These are phyloP conservation scores for Sitodiplosis mosellana DNA, from an alignment of 1,140 invertebrate genomes.

Conservation along the genomic window DNA sequence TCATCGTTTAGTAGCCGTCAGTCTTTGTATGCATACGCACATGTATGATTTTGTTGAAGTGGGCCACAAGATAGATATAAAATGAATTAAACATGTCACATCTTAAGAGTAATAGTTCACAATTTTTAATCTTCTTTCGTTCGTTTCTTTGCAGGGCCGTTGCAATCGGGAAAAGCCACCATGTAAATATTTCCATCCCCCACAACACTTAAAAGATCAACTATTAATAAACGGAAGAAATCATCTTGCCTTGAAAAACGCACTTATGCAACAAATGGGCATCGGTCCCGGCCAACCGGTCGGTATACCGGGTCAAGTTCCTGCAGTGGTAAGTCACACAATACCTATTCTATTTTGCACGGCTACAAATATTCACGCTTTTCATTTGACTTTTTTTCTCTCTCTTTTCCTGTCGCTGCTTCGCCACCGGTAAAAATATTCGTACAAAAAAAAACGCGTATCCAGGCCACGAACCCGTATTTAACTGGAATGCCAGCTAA, in stretches of 20 bases:
- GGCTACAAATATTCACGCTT: not conserved
- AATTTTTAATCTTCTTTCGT: conserved; percentile 2
- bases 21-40: too few relatives aligned
- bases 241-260: conserved; percentile 95
- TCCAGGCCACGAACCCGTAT: conserved; percentile 73
- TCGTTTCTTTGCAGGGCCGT: conserved; percentile 68
- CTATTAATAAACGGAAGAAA: conserved; percentile 98
- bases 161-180: conserved; percentile 99
- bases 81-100: too few relatives aligned
- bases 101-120: too few relatives aligned
- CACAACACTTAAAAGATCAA: conserved; percentile 98
- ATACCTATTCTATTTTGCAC: not conserved
- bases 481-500: conserved; percentile 66
- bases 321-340: conserved; percentile 56
- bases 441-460: conserved; percentile 6
- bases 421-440: not conserved
- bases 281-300: conserved; percentile 69
- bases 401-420: not conserved
- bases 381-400: not conserved
- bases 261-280: conserved; percentile 90
- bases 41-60: too few relatives aligned
- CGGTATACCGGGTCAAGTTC: conserved; percentile 68
- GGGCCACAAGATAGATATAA: too few relatives aligned
- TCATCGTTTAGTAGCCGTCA: too few relatives aligned
- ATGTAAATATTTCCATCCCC: conserved; percentile 99